Conservation (phyloP, 1,140 invertebrate genomes). For the Lepidurus packardi region DNA sequence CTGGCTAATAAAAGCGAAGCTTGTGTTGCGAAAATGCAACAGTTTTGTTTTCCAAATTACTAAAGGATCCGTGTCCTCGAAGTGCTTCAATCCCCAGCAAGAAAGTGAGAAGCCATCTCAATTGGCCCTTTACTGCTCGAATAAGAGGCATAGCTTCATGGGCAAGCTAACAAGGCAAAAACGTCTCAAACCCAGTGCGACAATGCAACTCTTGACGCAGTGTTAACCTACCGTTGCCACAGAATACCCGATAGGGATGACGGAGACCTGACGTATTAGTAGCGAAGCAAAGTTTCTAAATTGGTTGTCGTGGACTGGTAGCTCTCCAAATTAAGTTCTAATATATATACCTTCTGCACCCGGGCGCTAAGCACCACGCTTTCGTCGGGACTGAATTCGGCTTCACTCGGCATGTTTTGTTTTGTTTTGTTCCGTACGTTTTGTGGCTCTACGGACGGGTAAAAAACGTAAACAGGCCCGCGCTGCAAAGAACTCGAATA, state of each 20-base stretch:
- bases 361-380: not conserved
- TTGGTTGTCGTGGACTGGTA: not conserved
- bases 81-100: not conserved
- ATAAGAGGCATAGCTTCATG: not conserved
- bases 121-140: not conserved
- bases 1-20: no score
- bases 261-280: not conserved
- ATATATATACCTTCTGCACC: not conserved
- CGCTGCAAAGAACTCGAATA: no score
- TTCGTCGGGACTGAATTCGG: constrained; percentile 4
- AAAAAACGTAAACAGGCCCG: not conserved
- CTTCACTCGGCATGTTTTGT: not conserved
- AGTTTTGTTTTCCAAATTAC: not conserved
- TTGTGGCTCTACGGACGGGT: not conserved
- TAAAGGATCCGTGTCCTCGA: not conserved
- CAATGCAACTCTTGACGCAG: not conserved
- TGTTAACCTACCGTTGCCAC: not conserved
- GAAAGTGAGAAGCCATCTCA: not conserved
- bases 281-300: not conserved
- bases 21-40: no score
- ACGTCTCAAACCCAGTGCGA: not conserved
- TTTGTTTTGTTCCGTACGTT: not conserved
- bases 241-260: not conserved
- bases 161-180: not conserved
- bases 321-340: not conserved